Evolutionary conservation across 2,113 vertebrate species (phyloP).

Genomic region (Megaceryle torquata): DNA sequence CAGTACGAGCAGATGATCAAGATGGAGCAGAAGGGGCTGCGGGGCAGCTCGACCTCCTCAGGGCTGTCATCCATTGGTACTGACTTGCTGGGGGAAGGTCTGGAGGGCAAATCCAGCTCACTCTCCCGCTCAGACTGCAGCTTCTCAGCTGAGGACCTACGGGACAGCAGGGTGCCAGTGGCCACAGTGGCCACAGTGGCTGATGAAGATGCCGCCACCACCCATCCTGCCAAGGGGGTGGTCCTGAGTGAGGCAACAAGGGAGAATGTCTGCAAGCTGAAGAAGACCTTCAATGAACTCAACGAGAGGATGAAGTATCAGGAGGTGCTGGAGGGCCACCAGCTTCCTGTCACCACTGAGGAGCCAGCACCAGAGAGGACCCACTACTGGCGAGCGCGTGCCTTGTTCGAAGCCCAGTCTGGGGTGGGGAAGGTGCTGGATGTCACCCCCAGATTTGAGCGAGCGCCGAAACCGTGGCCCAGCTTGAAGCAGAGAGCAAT

Average conservation of each 20-base stretch:
- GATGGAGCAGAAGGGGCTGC: constrained; percentile 59
- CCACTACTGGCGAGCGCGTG: not conserved
- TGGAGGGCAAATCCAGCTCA: constrained; percentile 69
- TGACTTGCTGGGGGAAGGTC: constrained; percentile 15
- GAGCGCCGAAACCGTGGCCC: constrained; percentile 70
- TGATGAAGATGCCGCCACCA: not conserved
- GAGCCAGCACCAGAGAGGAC: not conserved
- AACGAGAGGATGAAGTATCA: constrained; percentile 63
- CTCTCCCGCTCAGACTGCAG: constrained; percentile 75
- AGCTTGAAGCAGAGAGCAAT: constrained; percentile 76
- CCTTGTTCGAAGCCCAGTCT: constrained; percentile 42
- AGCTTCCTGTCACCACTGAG: not conserved
- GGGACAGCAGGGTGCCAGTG: not conserved
- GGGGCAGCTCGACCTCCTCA: constrained; percentile 56
- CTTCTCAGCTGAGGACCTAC: constrained; percentile 70
- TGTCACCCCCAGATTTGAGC: not conserved
- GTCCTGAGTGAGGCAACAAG: constrained; percentile 34
- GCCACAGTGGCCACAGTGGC: not conserved
- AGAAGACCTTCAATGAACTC: constrained; percentile 67
- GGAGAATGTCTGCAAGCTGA: constrained; percentile 63
- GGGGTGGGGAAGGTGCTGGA: not conserved
- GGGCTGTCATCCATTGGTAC: constrained; percentile 37
- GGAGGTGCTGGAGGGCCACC: constrained; percentile 39
- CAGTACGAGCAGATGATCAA: constrained; percentile 70
- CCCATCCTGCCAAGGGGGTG: constrained; percentile 57